Evolutionary conservation across 2,888 invertebrate species (phyloP), one percentile per base, ranked within the genome.

Genomic region (Drosophila tripunctata): DNA sequence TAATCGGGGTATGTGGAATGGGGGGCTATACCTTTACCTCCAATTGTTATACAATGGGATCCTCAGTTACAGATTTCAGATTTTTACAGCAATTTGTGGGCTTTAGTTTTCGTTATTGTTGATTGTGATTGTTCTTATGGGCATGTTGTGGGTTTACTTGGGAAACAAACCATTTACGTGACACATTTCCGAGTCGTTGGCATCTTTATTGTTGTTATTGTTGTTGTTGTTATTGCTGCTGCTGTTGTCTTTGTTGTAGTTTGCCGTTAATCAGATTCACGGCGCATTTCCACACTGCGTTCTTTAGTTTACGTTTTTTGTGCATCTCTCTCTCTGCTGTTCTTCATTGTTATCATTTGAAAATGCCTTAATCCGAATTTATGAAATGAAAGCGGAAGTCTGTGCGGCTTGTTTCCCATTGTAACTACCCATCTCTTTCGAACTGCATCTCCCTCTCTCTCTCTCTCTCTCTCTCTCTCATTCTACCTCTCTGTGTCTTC

Each of bases 341-440:
- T 27, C 27, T 82, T 80, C 86, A 82, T 85, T 80, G 86, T 80
- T 85, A 82, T 85, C 86, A 85, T 85, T 79, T 74, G 84, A 80
- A 82, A 82, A 82, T 81, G 87, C 85, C 78, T 84, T 87, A 83
- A 87, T 83, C 82, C 81, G 85, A 84, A 87, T 83, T 83, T 87
- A 83, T 83, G 78, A 82, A 83, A 87, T 70, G 75, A 83, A 83
- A 83, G 82, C 83, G 83, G 87, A 83, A 83, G 87, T 87, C 81
- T 58, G 57, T 86, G 87, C 67, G 84, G 85, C 85, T 87, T 87
- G 81, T 84, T 79, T 73, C 80, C 65, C 41, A 79, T 79, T 81
- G 69, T 82, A 57, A 43, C 33, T 61, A 56, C 79, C 41, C 14
- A 51, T 10, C 15, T n/a, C n/a, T n/a, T n/a, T n/a, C n/a, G n/a